Evolutionary conservation across 2,888 invertebrate genomes (phyloP).

Genomic region (Panzeria rudis): DNA sequence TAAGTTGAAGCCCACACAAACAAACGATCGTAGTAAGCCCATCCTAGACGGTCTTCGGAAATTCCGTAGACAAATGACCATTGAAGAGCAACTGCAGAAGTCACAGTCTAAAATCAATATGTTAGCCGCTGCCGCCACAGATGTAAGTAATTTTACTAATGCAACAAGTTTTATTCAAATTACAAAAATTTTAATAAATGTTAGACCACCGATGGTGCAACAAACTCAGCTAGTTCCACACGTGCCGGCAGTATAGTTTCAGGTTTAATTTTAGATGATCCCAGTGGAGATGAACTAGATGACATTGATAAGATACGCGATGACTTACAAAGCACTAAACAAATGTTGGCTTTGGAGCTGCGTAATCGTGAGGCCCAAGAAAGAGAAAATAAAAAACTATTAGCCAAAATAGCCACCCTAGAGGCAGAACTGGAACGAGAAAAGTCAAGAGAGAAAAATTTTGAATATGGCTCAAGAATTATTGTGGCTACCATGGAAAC

Average conservation of each 20-base stretch:
- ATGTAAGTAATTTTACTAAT: conserved; percentile 44
- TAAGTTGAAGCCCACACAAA: conserved; percentile 89
- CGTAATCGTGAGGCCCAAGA: conserved; percentile 93
- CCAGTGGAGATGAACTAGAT: conserved; percentile 93
- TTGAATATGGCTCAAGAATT: conserved; percentile 80
- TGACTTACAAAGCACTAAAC: conserved; percentile 95
- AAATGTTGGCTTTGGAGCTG: conserved; percentile 93
- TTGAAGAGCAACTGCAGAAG: conserved; percentile 94
- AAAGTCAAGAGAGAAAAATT: conserved; percentile 82
- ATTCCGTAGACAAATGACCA: conserved; percentile 94
- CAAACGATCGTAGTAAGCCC: conserved; percentile 94
- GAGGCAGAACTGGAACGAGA: conserved; percentile 92
- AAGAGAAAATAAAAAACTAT: conserved; percentile 92
- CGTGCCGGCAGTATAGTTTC: conserved; percentile 77
- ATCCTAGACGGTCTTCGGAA: conserved; percentile 92
- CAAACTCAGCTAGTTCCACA: conserved; percentile 47
- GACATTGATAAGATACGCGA: conserved; percentile 96
- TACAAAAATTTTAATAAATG: conserved; percentile 1
- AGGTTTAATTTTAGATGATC: conserved; percentile 85
- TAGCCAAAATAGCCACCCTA: conserved; percentile 90
- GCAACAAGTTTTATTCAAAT: background rate
- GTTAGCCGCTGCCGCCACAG: conserved; percentile 72
- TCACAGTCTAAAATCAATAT: conserved; percentile 88
- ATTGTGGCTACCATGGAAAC: conserved; percentile 80
- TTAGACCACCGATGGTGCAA: conserved; percentile 70